Evolutionary conservation across 2,888 invertebrate species (phyloP), one percentile per base, ranked within the genome.

Genomic region (Drosophila buzzatii): DNA sequence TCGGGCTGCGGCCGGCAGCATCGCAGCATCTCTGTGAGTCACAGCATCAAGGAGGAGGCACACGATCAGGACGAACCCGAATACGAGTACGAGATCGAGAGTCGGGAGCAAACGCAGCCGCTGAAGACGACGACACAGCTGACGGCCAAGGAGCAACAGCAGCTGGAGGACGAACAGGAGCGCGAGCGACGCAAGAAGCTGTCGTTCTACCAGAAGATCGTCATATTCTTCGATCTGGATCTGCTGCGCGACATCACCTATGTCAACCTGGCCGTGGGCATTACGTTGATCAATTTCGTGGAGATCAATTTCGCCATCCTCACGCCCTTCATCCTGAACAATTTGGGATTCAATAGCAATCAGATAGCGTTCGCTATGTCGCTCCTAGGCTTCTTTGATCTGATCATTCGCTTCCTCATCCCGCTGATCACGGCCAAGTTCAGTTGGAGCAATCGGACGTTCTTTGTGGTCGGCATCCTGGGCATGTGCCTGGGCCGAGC

Each of bases 281-380:
- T 96, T 45, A 96, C 96, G 1, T 91, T 96, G 37, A 96, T 96
- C 0, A 95, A 95, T 85, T 96, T 96, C 85, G 95, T 95, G 27
- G 96, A 96, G 91, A 89, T 96, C 10, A 96, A 96, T 90, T 96
- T 96, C 90, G 96, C 96, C n/a, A 94, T 96, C 59, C 86, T 96
- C 61, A 96, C 96, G 0, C 96, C 96, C 0, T 96, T 96, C 80
- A 95, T 96, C 71, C 92, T 96, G 8, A 93, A 94, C 35, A 96
- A 96, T 76, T 95, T 95, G 85, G 94, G 95, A 10, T 95, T 95
- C 80, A 90, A 92, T 0, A 63, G 70, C 1, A 27, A 68, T 10
- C 72, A 96, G 91, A 95, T 95, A 1, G 96, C 96, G 0, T 92
- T 95, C 3, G 95, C 95, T 69, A 96, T 96, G 96, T 96, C 96